phyloP scores from a whole-genome alignment of 2,797 vertebrate species.

The Eulemur rubriventer region DNA sequence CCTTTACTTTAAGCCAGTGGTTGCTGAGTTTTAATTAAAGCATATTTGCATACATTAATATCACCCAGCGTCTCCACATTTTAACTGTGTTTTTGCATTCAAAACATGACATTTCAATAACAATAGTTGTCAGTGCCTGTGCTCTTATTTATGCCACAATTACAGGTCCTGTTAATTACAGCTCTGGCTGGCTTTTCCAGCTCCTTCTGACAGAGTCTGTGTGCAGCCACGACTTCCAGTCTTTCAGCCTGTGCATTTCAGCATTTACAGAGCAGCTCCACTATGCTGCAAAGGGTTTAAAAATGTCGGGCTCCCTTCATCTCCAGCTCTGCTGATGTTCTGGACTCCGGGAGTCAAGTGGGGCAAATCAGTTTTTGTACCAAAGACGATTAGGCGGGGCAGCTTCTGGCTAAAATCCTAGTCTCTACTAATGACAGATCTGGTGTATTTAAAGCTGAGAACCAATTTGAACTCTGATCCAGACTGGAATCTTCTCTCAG shows the following conservation, averaged over 20 bases:
- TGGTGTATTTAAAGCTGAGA: neutral
- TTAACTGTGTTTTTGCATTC: constrained; percentile 69
- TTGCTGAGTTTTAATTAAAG: constrained; percentile 67
- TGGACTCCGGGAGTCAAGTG: neutral
- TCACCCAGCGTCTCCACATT: constrained; percentile 52
- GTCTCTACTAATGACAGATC: neutral
- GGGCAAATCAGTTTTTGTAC: neutral
- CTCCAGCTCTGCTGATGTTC: neutral
- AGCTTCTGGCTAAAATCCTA: neutral
- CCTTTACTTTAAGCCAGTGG: constrained; percentile 68
- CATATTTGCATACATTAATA: constrained; percentile 61
- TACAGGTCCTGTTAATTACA: constrained; percentile 73
- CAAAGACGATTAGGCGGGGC: neutral
- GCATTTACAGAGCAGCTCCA: neutral
- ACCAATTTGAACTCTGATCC: neutral
- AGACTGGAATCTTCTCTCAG: constrained; percentile 19
- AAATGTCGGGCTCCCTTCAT: neutral
- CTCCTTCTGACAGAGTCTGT: constrained; percentile 20
- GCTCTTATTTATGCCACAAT: constrained; percentile 73
- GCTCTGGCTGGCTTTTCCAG: constrained; percentile 31
- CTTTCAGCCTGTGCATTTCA: neutral
- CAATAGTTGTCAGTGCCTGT: constrained; percentile 64
- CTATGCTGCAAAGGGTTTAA: neutral
- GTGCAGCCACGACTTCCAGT: neutral
- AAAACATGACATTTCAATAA: constrained; percentile 75